These are phyloP conservation scores for Avahi laniger DNA, from an alignment of 2,797 vertebrate species.

Conservation along the genomic window DNA sequence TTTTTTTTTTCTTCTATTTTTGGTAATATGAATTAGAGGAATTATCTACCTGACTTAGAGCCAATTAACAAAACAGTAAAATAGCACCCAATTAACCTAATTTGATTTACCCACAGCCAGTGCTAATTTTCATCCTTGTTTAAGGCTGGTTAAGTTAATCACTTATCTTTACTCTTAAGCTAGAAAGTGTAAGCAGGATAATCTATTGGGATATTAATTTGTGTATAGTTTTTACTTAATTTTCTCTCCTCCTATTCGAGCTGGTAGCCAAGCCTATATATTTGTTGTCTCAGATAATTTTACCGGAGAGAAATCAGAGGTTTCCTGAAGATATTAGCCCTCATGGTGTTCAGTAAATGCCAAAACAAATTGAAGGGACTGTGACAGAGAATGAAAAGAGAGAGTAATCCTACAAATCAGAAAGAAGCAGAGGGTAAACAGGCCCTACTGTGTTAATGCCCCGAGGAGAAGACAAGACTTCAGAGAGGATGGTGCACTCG, in stretches of 20 bases:
- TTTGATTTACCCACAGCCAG: not conserved
- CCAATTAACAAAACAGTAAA: constrained; percentile 24
- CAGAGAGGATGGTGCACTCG: not conserved
- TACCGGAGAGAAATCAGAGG: not conserved
- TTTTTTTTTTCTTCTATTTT: constrained; percentile 10
- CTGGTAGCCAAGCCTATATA: not conserved
- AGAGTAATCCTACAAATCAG: not conserved
- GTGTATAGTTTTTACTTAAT: not conserved
- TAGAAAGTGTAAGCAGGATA: not conserved
- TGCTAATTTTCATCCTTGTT: constrained; percentile 22
- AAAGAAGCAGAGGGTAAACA: not conserved
- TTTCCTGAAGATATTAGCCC: not conserved
- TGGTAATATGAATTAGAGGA: not conserved
- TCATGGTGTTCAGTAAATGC: not conserved
- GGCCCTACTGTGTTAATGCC: not conserved
- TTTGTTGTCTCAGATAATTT: not conserved
- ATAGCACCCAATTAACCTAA: not conserved
- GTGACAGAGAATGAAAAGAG: not conserved
- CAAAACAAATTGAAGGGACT: not conserved
- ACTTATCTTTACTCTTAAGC: not conserved
- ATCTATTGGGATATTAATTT: not conserved
- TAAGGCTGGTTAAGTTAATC: constrained; percentile 13
- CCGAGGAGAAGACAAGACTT: not conserved
- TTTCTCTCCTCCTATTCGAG: not conserved
- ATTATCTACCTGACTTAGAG: constrained; percentile 9